These are phyloP conservation scores for Chrysomallon squamiferum DNA, from an alignment of 1,140 invertebrate genomes.

Conservation along the genomic window DNA sequence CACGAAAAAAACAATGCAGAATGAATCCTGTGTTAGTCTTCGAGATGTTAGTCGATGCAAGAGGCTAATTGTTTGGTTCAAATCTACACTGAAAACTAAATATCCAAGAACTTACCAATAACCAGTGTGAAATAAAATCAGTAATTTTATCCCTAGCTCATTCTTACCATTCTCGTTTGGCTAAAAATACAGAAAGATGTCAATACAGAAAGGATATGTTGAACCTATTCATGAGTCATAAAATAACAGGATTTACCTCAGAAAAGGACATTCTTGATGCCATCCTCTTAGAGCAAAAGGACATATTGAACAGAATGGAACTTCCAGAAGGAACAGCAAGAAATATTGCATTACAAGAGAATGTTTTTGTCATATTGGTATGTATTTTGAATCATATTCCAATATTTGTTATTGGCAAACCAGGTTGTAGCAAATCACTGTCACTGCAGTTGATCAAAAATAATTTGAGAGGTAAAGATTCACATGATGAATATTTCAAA, in stretches of 20 bases:
- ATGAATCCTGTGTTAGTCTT: slow-evolving; percentile 23
- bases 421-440: slow-evolving; percentile 52
- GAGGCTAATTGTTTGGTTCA: slow-evolving; percentile 24
- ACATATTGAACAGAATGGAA: slow-evolving; percentile 21
- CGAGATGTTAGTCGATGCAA: slow-evolving; percentile 26
- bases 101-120: neutral
- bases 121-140: slow-evolving; percentile 11
- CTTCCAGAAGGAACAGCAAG: slow-evolving; percentile 19
- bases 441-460: slow-evolving; percentile 43
- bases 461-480: slow-evolving; percentile 40
- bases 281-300: slow-evolving; percentile 19
- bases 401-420: slow-evolving; percentile 53
- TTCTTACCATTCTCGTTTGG: slow-evolving; percentile 43
- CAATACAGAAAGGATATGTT: slow-evolving; percentile 21
- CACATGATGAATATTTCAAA: slow-evolving; percentile 37
- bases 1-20: slow-evolving; percentile 11
- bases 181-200: slow-evolving; percentile 10
- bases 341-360: slow-evolving; percentile 49
- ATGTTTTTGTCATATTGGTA: slow-evolving; percentile 50
- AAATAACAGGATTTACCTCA: neutral
- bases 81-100: slow-evolving; percentile 11
- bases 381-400: slow-evolving; percentile 47
- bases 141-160: slow-evolving; percentile 38
- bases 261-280: slow-evolving; percentile 2
- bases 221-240: slow-evolving; percentile 12